Conservation (phyloP, 2,888 invertebrate species). For the Drosophila paranaensis region DNA sequence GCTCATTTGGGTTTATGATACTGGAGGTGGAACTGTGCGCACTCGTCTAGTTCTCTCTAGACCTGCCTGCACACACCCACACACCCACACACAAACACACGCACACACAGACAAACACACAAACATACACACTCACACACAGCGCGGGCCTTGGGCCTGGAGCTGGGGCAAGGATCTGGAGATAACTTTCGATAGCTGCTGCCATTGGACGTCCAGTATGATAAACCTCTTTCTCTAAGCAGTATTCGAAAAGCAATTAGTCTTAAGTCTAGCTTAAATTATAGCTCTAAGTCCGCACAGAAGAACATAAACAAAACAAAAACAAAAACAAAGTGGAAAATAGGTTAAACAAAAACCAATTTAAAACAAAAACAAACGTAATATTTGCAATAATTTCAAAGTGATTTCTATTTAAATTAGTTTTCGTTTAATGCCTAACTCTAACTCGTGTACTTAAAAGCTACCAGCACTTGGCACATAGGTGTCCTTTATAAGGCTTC, state of each 20-base stretch:
- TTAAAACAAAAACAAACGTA: slow-evolving; percentile 34
- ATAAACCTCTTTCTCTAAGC: slow-evolving; percentile 85
- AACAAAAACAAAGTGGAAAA: slow-evolving; percentile 24
- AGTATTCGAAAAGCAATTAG: slow-evolving; percentile 86
- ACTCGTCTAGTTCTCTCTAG: slow-evolving; percentile 44
- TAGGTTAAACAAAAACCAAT: slow-evolving; percentile 33
- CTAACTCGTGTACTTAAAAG: slow-evolving; percentile 64
- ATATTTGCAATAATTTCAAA: slow-evolving; percentile 79
- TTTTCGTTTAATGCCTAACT: slow-evolving; percentile 59
- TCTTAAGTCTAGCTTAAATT: slow-evolving; percentile 80
- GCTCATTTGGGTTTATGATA: slow-evolving; percentile 84
- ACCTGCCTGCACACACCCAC: slow-evolving; percentile 23
- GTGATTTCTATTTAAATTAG: slow-evolving; percentile 74
- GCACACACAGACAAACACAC: neutral
- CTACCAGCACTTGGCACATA: slow-evolving; percentile 24
- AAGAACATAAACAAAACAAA: slow-evolving; percentile 38
- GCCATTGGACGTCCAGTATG: slow-evolving; percentile 80
- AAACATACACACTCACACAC: neutral
- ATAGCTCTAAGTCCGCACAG: slow-evolving; percentile 63
- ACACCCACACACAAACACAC: slow-evolving; percentile 7
- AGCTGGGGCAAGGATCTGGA: slow-evolving; percentile 35
- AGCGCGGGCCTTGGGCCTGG: slow-evolving; percentile 19
- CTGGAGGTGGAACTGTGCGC: slow-evolving; percentile 67
- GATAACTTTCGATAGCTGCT: slow-evolving; percentile 12
- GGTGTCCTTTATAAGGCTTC: slow-evolving; percentile 61